Evolutionary conservation across 2,888 invertebrate genomes (phyloP), one percentile per base, ranked within the genome.

Genomic region (Calliopum simillimum): DNA sequence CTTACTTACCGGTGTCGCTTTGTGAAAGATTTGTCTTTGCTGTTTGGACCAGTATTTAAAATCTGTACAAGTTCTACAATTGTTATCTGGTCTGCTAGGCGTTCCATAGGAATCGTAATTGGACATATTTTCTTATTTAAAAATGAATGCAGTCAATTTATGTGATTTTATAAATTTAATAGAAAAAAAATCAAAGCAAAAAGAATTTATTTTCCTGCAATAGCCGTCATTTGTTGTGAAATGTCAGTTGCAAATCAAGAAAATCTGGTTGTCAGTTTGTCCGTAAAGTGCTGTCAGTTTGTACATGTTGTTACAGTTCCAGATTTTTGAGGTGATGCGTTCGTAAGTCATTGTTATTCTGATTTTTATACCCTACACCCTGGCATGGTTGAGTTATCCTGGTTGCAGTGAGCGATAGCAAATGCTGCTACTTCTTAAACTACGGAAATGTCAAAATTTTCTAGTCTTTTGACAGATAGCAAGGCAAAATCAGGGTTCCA

Each of bases 1-100:
- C n/a, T 55, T 0, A 78, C 78, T 63, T 76, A 79, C 80, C 71
- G 76, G 71, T n/a, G 68, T 47, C 46, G 77, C 76, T 61, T 80
- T 79, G 69, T 79, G 76, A 25, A 81, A 85, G 19, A 86, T 81
- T 75, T 87, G 84, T 68, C 87, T 89, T 78, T 92, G 92, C 74
- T 87, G 86, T 78, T 91, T 91, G 1, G 92, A 89, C 93, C 93
- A 93, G 6, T 90, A 88, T 81, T 90, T 91, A 77, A 93, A 93
- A 82, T 93, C 93, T 12, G 89, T 90, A 80, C 93, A 93, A 0
- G 92, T 89, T 77, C 92, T 88, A 77, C 93, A 93, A 75, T 85
- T 85, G 70, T 74, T 79, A 61, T 84, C 84, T 33, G 91, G 91
- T 65, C 78, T 81, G n/a, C 59, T 72, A 2, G 72, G 68, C 16